Percentiles rank a stretch among this genome's conserved stretches.
Conservation (phyloP, 2,797 vertebrate species). For the Pagetopsis macropterus region DNA sequence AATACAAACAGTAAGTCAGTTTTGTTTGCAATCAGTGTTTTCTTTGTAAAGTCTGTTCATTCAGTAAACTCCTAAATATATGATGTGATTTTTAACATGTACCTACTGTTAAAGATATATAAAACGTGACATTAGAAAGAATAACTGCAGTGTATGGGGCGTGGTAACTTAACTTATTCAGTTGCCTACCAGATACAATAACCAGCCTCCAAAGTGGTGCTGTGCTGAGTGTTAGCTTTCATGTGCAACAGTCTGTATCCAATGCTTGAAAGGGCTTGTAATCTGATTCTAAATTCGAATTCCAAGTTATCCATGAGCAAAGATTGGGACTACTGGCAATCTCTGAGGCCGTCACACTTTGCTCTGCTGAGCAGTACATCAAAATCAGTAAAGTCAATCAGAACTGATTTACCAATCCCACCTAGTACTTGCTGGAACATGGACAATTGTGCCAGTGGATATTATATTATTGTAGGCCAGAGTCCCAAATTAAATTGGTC, state of each 20-base stretch:
- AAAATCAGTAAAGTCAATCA: background rate
- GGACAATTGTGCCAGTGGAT: background rate
- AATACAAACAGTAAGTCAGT: conserved; percentile 59
- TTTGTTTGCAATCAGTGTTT: conserved; percentile 14
- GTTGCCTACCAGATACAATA: background rate
- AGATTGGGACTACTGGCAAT: background rate
- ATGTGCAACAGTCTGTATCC: background rate
- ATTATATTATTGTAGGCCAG: background rate
- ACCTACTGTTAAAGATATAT: background rate
- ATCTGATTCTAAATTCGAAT: background rate
- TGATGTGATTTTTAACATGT: background rate
- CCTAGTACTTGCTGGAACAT: background rate
- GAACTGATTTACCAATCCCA: background rate
- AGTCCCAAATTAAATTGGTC: background rate
- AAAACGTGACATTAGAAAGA: background rate
- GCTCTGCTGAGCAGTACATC: background rate
- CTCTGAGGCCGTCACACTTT: background rate
- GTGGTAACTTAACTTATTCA: background rate
- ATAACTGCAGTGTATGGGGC: no score
- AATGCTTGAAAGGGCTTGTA: background rate
- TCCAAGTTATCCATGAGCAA: background rate
- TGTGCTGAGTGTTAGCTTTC: background rate
- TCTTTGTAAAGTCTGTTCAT: background rate
- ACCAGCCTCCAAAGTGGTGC: background rate
- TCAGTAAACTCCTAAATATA: background rate